phyloP scores from a whole-genome alignment of 2,113 vertebrate species.

The Onychostruthus taczanowskii region DNA sequence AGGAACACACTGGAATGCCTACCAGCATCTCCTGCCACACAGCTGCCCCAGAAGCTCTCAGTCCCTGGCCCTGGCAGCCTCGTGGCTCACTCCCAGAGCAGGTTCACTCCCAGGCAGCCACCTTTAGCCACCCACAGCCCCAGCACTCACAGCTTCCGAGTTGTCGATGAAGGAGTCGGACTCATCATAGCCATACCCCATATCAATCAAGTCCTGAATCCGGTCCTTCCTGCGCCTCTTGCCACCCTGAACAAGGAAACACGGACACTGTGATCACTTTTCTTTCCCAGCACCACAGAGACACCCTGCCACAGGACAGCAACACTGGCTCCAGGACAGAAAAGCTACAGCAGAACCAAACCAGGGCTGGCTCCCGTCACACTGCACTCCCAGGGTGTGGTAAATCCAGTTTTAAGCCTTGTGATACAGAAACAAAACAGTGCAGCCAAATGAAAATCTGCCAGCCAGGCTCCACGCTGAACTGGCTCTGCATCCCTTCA shows the following conservation, averaged over 20 bases:
- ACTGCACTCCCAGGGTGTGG: neutral
- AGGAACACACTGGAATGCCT: neutral
- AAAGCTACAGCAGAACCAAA: neutral
- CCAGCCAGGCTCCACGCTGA: neutral
- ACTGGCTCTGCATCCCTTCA: neutral
- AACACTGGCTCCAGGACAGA: neutral
- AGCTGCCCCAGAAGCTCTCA: neutral
- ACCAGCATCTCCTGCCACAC: neutral
- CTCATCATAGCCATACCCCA: conserved; percentile 94
- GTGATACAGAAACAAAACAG: neutral
- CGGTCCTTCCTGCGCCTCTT: conserved; percentile 86
- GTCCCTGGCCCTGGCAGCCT: neutral
- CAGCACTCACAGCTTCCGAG: conserved; percentile 90
- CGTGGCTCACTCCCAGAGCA: neutral
- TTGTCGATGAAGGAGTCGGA: conserved; percentile 98
- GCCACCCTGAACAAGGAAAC: conserved; percentile 73
- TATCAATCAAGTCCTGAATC: conserved; percentile 91
- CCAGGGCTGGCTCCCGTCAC: neutral
- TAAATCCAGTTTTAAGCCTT: neutral
- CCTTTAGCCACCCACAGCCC: neutral
- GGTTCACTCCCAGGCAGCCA: neutral
- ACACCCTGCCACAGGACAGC: neutral
- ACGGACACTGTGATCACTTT: neutral
- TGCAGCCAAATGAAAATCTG: neutral
- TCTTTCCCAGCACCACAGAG: neutral